A percentile compares a stretch with the other conserved stretches of the same genome.
These are phyloP conservation scores for Epicampocera succincta DNA, from an alignment of 2,888 invertebrate genomes.

Conservation along the genomic window DNA sequence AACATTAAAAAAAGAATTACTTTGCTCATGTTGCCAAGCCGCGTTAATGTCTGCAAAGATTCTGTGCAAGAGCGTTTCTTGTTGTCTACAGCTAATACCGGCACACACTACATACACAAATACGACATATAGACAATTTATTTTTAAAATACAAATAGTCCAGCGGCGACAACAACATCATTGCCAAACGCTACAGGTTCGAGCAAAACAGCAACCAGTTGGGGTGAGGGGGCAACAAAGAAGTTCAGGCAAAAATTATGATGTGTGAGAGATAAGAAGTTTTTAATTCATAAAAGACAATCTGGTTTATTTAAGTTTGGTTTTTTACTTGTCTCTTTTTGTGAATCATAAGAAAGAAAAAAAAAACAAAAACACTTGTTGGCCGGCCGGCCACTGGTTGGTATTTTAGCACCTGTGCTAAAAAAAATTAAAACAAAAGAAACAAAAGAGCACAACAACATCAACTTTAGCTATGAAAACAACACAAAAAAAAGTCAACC, in stretches of 20 bases:
- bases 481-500: slow-evolving; percentile 33
- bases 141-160: slow-evolving; percentile 39
- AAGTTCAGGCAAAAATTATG: slow-evolving; percentile 41
- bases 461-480: neutral
- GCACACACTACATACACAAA: slow-evolving; percentile 23
- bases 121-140: slow-evolving; percentile 24
- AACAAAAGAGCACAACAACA: too few species aligned
- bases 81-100: slow-evolving; percentile 9
- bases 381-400: neutral
- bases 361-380: neutral
- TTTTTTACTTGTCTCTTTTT: slow-evolving; percentile 8
- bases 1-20: slow-evolving; percentile 9
- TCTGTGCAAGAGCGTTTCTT: too few species aligned
- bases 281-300: slow-evolving; percentile 29
- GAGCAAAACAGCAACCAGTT: slow-evolving; percentile 24
- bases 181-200: slow-evolving; percentile 5
- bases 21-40: slow-evolving; percentile 8
- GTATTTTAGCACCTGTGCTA: slow-evolving; percentile 57
- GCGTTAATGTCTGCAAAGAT: slow-evolving; percentile 39
- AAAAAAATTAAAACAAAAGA: slow-evolving; percentile 8
- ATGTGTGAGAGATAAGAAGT: slow-evolving; percentile 45
- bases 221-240: neutral
- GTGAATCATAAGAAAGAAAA: neutral
- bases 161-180: slow-evolving; percentile 33
- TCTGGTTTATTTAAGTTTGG: slow-evolving; percentile 36